Base-by-base conservation (phyloP, 1,140 invertebrate genomes). In the Hylaeus anthracinus region DNA sequence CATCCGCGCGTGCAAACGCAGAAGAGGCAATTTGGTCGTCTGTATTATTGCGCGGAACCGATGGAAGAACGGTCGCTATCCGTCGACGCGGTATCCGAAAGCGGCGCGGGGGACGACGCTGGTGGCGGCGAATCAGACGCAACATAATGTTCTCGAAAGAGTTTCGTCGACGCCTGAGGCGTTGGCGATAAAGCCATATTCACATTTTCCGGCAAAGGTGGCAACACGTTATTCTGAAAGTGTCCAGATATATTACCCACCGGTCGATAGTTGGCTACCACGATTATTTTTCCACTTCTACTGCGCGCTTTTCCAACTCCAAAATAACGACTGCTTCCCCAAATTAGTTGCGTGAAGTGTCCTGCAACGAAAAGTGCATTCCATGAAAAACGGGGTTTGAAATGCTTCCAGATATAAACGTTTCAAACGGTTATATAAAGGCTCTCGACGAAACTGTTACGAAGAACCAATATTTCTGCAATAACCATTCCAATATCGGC, bases 321-420 rank as follows among this genome's bases (percentile, higher is more conserved):
- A 88, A 98, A 95, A 87, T 96, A 95, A 63, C 95, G 95, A 8
- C 96, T 97, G 6, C 94, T 95, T 48, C 95, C 95, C 98, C 98
- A 99, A 15, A 98, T 96, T 90, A 99, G 94, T 93, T 98, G 98
- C 0, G 97, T 98, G 92, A 98, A 98, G 90, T 98, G 97, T 87
- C 97, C 97, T 97, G 82, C 75, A 0, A 72, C 5, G 60, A 55
- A n/a, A 12, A 67, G 69, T 79, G 5, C 10, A 41, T 45, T 48
- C 5, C 15, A 14, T 48, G 37, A 63, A 39, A 43, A 58, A 5
- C 8, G 2, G 45, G 45, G 0, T 45, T 45, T 45, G 3, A 45
- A 45, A 6, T 6, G 3, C 45, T 45, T 45, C 45, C 45, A 45
- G 45, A 45, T 45, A 45, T 6, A 45, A 45, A 45, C 6, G 45